A percentile compares a stretch with the other conserved stretches of the same genome.
Conservation (phyloP, 2,888 invertebrate genomes). For the Eubasilissa splendida region DNA sequence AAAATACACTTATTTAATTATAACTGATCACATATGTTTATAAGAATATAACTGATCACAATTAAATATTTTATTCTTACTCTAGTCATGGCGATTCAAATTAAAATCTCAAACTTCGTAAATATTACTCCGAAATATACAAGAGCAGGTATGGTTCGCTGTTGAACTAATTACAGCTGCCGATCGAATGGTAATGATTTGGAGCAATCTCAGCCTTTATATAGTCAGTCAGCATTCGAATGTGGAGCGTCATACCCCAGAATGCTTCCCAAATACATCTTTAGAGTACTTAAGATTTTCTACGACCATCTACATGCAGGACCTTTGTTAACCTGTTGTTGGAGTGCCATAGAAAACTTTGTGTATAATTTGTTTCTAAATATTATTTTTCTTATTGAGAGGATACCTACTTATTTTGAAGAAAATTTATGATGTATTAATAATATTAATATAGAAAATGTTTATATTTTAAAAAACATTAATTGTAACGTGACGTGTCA, state of each 20-base stretch:
- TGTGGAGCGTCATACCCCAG: conserved; percentile 50
- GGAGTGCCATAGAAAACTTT: not conserved
- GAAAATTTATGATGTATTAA: too few relatives aligned
- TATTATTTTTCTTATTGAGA: too few relatives aligned
- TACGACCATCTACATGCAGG: conserved; percentile 49
- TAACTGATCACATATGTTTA: not conserved
- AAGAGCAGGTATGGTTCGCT: conserved; percentile 43
- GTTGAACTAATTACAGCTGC: conserved; percentile 58
- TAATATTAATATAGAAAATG: too few relatives aligned
- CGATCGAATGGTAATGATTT: conserved; percentile 59
- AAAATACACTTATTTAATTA: conserved; percentile 7
- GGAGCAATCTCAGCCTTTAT: conserved; percentile 57
- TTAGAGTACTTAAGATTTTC: conserved; percentile 41
- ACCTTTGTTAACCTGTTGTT: conserved; percentile 37
- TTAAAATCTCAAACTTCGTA: not conserved
- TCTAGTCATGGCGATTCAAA: conserved; percentile 51
- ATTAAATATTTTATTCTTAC: conserved; percentile 41
- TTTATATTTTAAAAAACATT: too few relatives aligned
- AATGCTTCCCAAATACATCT: conserved; percentile 54
- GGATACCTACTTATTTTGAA: too few relatives aligned
- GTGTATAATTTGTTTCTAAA: too few relatives aligned
- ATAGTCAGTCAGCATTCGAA: conserved; percentile 48
- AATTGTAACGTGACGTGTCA: too few relatives aligned
- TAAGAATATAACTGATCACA: not conserved
- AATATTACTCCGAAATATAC: conserved; percentile 3